phyloP scores from a whole-genome alignment of 2,113 vertebrate genomes.

The Ameiurus melas region DNA sequence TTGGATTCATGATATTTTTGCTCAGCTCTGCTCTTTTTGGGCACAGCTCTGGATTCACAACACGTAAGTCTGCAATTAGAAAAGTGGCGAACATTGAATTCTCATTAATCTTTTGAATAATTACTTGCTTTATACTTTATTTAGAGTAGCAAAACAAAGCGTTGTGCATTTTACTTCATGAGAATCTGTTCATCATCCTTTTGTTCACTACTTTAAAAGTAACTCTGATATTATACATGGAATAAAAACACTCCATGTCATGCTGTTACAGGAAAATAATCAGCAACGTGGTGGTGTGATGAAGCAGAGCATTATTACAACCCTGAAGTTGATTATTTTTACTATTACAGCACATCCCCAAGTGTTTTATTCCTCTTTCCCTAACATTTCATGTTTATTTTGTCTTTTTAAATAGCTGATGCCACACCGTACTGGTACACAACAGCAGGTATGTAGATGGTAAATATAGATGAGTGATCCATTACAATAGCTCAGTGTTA shows the following conservation, averaged over 20 bases:
- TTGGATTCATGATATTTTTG: constrained; percentile 26
- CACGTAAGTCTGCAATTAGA: not conserved
- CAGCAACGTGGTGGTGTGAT: no score
- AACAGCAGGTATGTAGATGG: not conserved
- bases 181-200: not conserved
- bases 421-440: not conserved
- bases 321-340: no score
- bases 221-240: not conserved
- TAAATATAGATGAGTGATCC: no score
- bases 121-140: not conserved
- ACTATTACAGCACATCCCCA: no score
- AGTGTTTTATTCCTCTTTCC: not conserved
- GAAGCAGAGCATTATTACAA: no score
- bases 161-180: not conserved
- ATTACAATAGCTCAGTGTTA: no score
- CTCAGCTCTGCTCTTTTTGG: constrained; percentile 14
- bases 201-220: not conserved
- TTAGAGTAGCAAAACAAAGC: no score
- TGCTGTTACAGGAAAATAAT: no score
- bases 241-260: no score
- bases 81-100: not conserved
- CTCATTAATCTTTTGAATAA: not conserved
- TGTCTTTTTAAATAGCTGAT: not conserved
- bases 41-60: not conserved
- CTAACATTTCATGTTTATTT: not conserved